Evolutionary conservation across 2,113 vertebrate genomes (phyloP), one percentile per base, ranked within the genome.

Genomic region (Bos javanicus): DNA sequence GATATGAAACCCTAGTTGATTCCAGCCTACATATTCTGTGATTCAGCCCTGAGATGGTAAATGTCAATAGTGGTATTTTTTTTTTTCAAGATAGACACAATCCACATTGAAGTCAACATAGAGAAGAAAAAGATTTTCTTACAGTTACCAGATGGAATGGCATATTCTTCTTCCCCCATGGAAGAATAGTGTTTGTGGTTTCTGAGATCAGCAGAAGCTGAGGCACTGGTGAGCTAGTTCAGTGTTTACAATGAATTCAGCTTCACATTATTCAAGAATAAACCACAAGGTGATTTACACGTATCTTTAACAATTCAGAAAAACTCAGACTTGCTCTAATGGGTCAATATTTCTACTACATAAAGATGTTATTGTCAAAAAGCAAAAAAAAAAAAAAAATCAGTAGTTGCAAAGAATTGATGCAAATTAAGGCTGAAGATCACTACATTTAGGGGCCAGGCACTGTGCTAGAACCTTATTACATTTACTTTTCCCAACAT

Each of bases 131-230:
- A 96, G 78, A 7, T 71, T 96, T 97, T 97, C 62, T 95, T 97
- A 67, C 19, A 90, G 81, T 71, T 96, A 92, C 92, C 97, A 98
- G 97, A 96, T 46, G 98, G 97, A 98, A 94, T 96, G 95, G 91
- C 97, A 98, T 92, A 93, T 97, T 98, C 98, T 96, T 98, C 96
- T 97, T 97, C 94, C 85, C 91, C 95, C 94, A 85, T 23, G 50
- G 91, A 98, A 96, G 67, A 98, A 98, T 2, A 87, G 76, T 91
- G 88, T 92, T 97, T 98, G 95, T 98, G 85, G 76, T 98, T 98
- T 98, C 94, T 74, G 39, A 94, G 86, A 96, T 91, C 91, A 98
- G 52, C 87, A 98, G 78, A 98, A 98, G 97, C 0, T 85, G 92
- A 96, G 97, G 96, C 87, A 95, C 74, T 87, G 56, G 98, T 96